These are phyloP conservation scores for Sebastes steindachneri DNA, from an alignment of 2,797 vertebrate genomes.

Conservation along the genomic window DNA sequence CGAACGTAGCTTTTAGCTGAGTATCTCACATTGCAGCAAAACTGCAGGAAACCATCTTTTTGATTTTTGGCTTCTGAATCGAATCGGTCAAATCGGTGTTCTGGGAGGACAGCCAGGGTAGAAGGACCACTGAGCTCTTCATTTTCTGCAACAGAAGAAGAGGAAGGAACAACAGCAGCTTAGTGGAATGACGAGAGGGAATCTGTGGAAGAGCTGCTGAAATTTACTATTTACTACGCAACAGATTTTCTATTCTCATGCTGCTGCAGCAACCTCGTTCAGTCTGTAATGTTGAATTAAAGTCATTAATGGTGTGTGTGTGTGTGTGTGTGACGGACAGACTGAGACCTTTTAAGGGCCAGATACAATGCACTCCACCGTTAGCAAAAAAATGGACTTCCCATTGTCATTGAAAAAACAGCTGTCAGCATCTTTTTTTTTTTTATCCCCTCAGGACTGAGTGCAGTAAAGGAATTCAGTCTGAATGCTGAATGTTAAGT, in stretches of 20 bases:
- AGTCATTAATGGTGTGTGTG: conserved; percentile 5
- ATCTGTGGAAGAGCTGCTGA: conserved; percentile 58
- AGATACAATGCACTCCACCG: conserved; percentile 2
- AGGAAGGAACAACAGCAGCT: conserved; percentile 39
- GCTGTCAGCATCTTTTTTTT: conserved; percentile 36
- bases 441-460: conserved; percentile 21
- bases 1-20: background rate
- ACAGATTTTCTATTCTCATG: background rate
- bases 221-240: conserved; percentile 6
- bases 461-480: background rate
- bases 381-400: conserved; percentile 31
- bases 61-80: conserved; percentile 16
- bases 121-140: conserved; percentile 58
- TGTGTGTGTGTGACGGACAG: background rate
- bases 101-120: conserved; percentile 17
- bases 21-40: background rate
- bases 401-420: conserved; percentile 41
- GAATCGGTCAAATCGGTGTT: conserved; percentile 58
- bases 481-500: conserved; percentile 16
- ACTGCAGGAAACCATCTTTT: background rate
- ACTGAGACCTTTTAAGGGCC: conserved; percentile 14
- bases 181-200: conserved; percentile 35
- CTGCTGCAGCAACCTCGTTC: conserved; percentile 11
- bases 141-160: conserved; percentile 48
- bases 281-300: conserved; percentile 42